Percentiles rank a stretch among this genome's conserved stretches.
phyloP scores from a whole-genome alignment of 2,113 vertebrate species.

The Silurus glanis region DNA sequence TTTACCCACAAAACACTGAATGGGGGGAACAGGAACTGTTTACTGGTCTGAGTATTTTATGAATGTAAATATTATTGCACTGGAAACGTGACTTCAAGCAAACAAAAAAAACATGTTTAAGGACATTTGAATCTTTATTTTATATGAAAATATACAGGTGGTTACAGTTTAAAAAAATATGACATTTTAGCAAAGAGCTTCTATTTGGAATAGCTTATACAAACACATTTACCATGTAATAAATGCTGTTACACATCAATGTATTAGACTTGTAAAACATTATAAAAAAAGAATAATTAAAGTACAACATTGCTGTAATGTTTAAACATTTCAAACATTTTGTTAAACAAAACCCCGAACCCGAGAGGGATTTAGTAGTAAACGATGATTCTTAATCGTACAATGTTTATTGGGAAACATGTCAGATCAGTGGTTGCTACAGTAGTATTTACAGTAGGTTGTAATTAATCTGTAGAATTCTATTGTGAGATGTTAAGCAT shows the following conservation, averaged over 20 bases:
- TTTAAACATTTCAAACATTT: too few relatives aligned
- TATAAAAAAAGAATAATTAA: not conserved
- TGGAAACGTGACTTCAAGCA: not conserved
- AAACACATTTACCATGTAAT: not conserved
- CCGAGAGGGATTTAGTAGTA: not conserved
- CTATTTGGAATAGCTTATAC: not conserved
- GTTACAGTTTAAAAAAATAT: not conserved
- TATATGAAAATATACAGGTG: not conserved
- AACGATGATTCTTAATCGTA: not conserved
- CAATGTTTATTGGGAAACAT: not conserved
- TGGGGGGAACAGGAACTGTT: not conserved
- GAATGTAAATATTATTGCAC: not conserved
- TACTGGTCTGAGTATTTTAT: not conserved
- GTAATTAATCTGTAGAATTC: not conserved
- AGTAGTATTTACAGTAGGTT: conserved; percentile 16
- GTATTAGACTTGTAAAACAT: not conserved
- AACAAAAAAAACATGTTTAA: not conserved
- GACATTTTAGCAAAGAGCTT: not conserved
- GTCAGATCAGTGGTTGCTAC: not conserved
- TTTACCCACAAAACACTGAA: not conserved
- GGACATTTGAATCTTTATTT: not conserved
- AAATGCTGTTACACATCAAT: not conserved
- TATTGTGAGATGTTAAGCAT: not conserved
- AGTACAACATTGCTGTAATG: not conserved
- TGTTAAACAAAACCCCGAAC: not conserved